phyloP scores from a whole-genome alignment of 2,797 vertebrate genomes.

The Euphonia xanthogaster region DNA sequence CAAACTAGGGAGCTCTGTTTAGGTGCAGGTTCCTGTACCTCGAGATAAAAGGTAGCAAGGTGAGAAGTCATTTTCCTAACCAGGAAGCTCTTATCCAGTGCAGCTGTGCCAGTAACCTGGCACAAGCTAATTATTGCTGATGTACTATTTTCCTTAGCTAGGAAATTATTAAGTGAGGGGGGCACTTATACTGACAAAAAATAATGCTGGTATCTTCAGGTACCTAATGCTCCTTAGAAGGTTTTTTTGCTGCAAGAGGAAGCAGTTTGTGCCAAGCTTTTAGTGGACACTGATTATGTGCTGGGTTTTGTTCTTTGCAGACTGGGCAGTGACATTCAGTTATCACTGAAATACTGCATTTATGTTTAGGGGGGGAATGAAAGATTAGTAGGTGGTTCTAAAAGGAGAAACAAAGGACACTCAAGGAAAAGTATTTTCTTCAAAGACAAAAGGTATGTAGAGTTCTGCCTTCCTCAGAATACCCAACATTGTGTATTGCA shows the following conservation, averaged over 20 bases:
- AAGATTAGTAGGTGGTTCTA: neutral
- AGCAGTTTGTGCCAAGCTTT: neutral
- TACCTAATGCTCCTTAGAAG: neutral
- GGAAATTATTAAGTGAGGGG: neutral
- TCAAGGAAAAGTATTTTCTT: neutral
- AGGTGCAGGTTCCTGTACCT: neutral
- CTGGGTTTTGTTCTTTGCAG: neutral
- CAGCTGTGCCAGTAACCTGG: neutral
- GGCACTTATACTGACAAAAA: neutral
- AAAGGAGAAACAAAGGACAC: neutral
- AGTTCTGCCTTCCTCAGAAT: neutral
- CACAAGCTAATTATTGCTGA: neutral
- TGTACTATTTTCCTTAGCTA: neutral
- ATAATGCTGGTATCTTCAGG: neutral
- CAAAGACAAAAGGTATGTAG: neutral
- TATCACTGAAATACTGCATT: neutral
- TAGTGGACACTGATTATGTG: neutral
- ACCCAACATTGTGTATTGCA: neutral
- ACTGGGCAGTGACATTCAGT: neutral
- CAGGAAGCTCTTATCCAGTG: neutral
- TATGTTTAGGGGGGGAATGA: neutral
- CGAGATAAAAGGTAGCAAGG: neutral
- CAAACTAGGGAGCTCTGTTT: neutral
- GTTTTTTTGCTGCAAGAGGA: neutral
- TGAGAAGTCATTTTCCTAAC: neutral